Conservation (phyloP, 2,888 invertebrate species). For the Nasonovia ribisnigri region DNA sequence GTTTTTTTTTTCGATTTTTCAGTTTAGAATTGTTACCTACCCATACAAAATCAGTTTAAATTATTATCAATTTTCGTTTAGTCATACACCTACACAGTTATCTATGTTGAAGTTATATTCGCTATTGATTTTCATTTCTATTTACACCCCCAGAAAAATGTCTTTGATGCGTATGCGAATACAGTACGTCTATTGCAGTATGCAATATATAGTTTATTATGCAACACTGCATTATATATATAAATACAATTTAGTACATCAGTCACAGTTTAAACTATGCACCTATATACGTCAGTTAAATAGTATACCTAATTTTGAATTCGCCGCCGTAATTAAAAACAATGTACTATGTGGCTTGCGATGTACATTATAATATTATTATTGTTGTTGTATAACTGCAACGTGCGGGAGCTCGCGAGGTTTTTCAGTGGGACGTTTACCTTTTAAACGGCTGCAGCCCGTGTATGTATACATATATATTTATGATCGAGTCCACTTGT, state of each 20-base stretch:
- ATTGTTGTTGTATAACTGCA: background rate
- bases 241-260: background rate
- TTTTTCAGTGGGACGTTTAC: conserved; percentile 23
- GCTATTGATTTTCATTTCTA: background rate
- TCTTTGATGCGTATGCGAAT: background rate
- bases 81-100: background rate
- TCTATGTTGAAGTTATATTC: background rate
- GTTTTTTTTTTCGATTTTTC: background rate
- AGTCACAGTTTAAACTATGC: background rate
- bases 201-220: background rate
- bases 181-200: background rate
- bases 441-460: conserved; percentile 7
- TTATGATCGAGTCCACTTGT: background rate
- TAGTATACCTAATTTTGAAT: background rate
- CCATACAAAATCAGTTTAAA: background rate
- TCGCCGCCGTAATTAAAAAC: background rate
- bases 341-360: background rate
- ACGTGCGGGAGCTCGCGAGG: background rate
- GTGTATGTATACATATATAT: background rate
- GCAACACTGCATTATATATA: background rate
- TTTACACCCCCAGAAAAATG: background rate
- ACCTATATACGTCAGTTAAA: background rate
- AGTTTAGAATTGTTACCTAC: background rate
- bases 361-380: too few relatives aligned
- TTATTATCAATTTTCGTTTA: background rate